Conservation (phyloP, 2,113 vertebrate species). For the Myotis brandtii region DNA sequence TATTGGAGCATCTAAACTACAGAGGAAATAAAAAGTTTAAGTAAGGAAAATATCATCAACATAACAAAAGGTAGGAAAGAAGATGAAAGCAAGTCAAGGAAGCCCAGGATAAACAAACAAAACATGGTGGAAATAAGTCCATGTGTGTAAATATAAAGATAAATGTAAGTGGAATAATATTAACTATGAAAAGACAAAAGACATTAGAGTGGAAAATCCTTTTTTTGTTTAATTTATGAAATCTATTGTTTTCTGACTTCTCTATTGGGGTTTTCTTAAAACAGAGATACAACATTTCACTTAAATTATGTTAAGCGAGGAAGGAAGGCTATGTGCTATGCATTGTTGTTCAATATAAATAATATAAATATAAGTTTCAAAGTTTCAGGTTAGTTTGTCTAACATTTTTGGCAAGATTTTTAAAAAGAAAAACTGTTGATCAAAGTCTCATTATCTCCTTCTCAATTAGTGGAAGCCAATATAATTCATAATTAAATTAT, state of each 20-base stretch:
- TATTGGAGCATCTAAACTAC: not conserved
- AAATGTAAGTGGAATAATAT: not conserved
- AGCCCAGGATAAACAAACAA: not conserved
- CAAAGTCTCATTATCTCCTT: not conserved
- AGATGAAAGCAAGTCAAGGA: not conserved
- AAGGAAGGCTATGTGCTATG: not conserved
- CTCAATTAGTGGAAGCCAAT: not conserved
- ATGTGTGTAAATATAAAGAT: not conserved
- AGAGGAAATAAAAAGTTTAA: not conserved
- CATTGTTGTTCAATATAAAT: not conserved
- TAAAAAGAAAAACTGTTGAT: not conserved
- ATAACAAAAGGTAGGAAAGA: not conserved
- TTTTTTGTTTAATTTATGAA: not conserved
- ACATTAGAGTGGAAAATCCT: not conserved
- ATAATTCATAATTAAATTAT: slow-evolving; percentile 47
- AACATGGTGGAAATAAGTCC: not conserved
- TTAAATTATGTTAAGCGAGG: not conserved
- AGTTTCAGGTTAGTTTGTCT: not conserved
- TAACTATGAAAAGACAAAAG: not conserved
- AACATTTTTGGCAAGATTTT: not conserved
- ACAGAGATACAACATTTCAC: not conserved
- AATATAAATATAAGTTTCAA: not conserved
- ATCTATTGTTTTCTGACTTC: not conserved
- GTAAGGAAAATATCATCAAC: not conserved
- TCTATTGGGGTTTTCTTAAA: not conserved